Conservation (phyloP, 2,888 invertebrate species). For the Epistrophella euchroma region DNA sequence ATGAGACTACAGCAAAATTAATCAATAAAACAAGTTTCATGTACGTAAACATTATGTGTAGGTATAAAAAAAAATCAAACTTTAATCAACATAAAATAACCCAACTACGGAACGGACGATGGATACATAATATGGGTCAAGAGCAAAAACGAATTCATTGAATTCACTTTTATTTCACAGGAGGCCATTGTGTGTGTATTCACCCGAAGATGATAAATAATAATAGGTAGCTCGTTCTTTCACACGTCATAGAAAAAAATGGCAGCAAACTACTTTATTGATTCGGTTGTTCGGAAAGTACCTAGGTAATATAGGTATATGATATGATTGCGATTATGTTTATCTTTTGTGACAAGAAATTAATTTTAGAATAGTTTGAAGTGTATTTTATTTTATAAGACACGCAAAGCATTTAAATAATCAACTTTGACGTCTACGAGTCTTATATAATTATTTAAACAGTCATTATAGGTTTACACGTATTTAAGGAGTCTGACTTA, state of each 20-base stretch:
- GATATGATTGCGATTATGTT: not conserved
- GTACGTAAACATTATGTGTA: not conserved
- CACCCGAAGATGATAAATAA: constrained; percentile 7
- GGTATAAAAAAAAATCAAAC: not conserved
- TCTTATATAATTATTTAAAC: constrained; percentile 19
- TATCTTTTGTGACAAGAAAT: not conserved
- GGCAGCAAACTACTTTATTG: not conserved
- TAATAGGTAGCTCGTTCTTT: not conserved
- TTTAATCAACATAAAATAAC: constrained; percentile 18
- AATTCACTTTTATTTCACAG: constrained; percentile 24
- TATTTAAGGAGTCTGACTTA: constrained; percentile 30
- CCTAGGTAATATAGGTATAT: not conserved
- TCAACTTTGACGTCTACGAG: constrained; percentile 18
- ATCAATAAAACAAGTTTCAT: constrained; percentile 60
- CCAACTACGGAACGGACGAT: not conserved
- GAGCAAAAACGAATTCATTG: constrained; percentile 48
- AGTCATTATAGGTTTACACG: constrained; percentile 30
- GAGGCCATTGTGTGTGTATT: not conserved
- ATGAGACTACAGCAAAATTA: constrained; percentile 28
- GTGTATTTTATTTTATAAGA: not conserved
- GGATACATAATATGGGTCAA: constrained; percentile 60
- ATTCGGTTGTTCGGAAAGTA: not conserved
- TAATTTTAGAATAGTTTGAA: not conserved
- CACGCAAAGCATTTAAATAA: constrained; percentile 25
- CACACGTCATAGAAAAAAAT: constrained; percentile 25